Evolutionary conservation across 2,888 invertebrate genomes (phyloP), one percentile per base, ranked within the genome.

Genomic region (Apomyelois bistriatella): DNA sequence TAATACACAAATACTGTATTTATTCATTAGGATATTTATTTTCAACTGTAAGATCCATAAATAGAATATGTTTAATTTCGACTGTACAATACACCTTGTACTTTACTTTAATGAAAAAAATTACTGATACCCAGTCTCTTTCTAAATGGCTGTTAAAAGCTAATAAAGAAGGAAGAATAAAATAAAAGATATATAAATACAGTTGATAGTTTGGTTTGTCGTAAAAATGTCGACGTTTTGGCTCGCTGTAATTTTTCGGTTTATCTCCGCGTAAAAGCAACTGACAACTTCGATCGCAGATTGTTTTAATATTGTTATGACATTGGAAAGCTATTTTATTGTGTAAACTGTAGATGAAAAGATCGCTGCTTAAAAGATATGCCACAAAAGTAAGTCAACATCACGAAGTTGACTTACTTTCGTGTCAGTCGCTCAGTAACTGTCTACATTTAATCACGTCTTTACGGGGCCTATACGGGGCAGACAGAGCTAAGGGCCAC

Each of bases 121-220:
- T 71, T 73, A 73, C 60, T 60, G 59, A 59, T 62, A 58, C 41
- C 58, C 55, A 54, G 46, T 43, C 56, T 32, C 53, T 61, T 61
- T 54, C 70, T 69, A 65, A 72, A 72, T 63, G 63, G 58, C 61
- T 65, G 66, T 63, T 64, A 63, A 64, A 67, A 64, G 65, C 59
- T 61, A 65, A 68, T 72, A 74, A 74, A 72, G 53, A 58, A 63
- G 54, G 57, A 62, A 57, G 60, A 62, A 65, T 64, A 69, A 68
- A n/a, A 65, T 66, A 68, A 66, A 64, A 60, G 43, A 58, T 3
- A 32, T 51, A 56, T 54, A 56, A 61, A 58, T 54, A 56, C 48
- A 35, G 54, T 41, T 15, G 52, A 54, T 51, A 51, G 46, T 63
- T 65, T 66, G 59, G 62, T 65, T 63, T 52, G 55, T 57, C 54